Evolutionary conservation across 2,113 vertebrate genomes (phyloP).

Genomic region (Empidonax traillii): DNA sequence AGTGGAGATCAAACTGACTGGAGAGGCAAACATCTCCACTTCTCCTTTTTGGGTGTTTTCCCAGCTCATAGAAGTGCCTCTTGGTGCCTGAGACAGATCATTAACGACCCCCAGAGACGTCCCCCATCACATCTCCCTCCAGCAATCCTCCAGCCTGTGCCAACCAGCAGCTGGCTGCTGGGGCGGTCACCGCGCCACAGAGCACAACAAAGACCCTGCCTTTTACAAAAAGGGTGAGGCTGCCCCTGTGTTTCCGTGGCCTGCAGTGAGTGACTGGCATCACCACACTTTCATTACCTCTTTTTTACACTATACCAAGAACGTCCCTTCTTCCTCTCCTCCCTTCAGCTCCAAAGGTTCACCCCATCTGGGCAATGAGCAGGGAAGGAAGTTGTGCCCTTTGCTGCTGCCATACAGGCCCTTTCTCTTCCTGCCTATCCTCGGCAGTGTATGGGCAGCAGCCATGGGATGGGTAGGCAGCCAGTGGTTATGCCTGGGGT

Average conservation of each 20-base stretch:
- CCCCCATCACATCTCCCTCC: neutral
- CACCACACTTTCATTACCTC: neutral
- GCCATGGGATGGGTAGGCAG: neutral
- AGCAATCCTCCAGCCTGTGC: neutral
- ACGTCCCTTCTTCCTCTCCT: neutral
- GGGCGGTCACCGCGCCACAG: neutral
- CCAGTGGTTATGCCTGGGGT: neutral
- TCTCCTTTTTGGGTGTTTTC: slow-evolving; percentile 3
- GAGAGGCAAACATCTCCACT: slow-evolving; percentile 4
- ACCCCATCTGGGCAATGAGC: rapidly evolving
- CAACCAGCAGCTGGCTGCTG: neutral
- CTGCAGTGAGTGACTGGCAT: neutral
- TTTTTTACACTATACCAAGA: neutral
- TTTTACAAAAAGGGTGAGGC: neutral
- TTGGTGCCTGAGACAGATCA: neutral
- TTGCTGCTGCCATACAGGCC: neutral
- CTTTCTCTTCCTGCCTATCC: neutral
- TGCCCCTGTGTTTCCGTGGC: neutral
- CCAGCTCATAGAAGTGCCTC: neutral
- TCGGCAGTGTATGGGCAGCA: neutral
- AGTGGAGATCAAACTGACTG: neutral
- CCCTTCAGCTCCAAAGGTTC: neutral
- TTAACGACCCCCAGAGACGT: rapidly evolving
- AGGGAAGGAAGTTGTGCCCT: neutral
- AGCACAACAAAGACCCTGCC: neutral